Evolutionary conservation across 2,888 invertebrate genomes (phyloP).

Genomic region (Empis livida): DNA sequence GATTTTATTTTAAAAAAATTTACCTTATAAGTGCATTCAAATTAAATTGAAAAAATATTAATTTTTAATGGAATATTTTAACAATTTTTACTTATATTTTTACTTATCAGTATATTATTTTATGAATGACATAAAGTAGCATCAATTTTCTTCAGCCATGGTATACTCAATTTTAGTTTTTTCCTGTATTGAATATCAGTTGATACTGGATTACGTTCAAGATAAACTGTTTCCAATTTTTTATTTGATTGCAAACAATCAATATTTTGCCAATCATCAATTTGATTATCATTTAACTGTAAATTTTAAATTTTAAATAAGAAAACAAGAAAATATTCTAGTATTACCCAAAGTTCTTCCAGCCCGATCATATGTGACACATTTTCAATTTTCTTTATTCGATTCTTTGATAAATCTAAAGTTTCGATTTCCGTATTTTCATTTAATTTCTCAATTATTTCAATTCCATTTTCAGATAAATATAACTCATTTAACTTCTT

Average conservation of each 20-base stretch:
- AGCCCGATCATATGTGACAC: slow-evolving; percentile 61
- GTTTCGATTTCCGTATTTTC: slow-evolving; percentile 62
- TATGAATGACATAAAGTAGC: slow-evolving; percentile 63
- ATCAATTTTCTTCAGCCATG: slow-evolving; percentile 80
- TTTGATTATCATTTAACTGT: slow-evolving; percentile 83
- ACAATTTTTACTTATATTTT: no score
- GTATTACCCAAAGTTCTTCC: slow-evolving; percentile 87
- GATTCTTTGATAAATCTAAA: slow-evolving; percentile 82
- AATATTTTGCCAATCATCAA: slow-evolving; percentile 74
- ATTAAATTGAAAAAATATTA: no score
- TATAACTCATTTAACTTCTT: slow-evolving; percentile 74
- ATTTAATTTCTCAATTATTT: slow-evolving; percentile 61
- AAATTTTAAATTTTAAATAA: slow-evolving; percentile 14
- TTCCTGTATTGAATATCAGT: slow-evolving; percentile 76
- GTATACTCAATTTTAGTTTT: slow-evolving; percentile 78
- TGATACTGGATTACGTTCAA: slow-evolving; percentile 85
- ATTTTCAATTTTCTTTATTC: slow-evolving; percentile 66
- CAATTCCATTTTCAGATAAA: slow-evolving; percentile 85
- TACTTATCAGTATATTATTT: not conserved
- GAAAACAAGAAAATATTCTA: not conserved
- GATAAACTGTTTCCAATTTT: slow-evolving; percentile 70
- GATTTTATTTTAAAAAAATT: no score
- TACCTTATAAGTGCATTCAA: no score
- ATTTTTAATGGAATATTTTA: no score
- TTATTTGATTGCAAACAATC: slow-evolving; percentile 56